These are phyloP conservation scores for Drosophila neotestacea DNA, from an alignment of 2,888 invertebrate species.

Conservation along the genomic window DNA sequence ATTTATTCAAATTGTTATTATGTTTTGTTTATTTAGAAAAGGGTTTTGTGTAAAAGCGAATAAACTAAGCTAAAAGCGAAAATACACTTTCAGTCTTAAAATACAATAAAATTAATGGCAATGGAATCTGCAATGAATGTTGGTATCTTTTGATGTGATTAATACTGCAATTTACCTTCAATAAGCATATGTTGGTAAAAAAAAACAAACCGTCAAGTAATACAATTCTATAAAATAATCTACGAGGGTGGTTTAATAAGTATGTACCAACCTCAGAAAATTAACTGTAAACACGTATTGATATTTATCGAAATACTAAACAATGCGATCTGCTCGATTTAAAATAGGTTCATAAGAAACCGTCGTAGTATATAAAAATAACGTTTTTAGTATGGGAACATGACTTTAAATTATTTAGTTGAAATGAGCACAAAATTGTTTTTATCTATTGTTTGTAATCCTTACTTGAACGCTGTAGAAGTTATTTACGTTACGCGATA, in stretches of 20 bases:
- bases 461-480: too few species aligned
- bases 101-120: slow-evolving; percentile 12
- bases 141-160: background rate
- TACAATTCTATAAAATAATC: background rate
- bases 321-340: too few species aligned
- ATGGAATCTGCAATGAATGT: slow-evolving; percentile 9
- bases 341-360: too few species aligned
- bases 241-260: background rate
- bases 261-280: background rate
- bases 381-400: too few species aligned
- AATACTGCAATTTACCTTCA: background rate
- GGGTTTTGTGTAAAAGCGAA: slow-evolving; percentile 61
- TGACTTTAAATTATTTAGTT: too few species aligned
- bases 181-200: too few species aligned
- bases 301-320: background rate
- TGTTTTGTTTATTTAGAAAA: slow-evolving; percentile 60
- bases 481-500: too few species aligned
- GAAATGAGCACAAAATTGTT: too few species aligned
- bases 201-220: background rate
- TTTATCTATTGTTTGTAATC: too few species aligned
- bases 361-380: too few species aligned
- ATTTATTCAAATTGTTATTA: slow-evolving; percentile 65
- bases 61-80: slow-evolving; percentile 52
- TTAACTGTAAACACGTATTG: background rate
- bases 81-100: slow-evolving; percentile 27